These are phyloP conservation scores for Probosciger aterrimus DNA, from an alignment of 2,113 vertebrate species.

Conservation along the genomic window DNA sequence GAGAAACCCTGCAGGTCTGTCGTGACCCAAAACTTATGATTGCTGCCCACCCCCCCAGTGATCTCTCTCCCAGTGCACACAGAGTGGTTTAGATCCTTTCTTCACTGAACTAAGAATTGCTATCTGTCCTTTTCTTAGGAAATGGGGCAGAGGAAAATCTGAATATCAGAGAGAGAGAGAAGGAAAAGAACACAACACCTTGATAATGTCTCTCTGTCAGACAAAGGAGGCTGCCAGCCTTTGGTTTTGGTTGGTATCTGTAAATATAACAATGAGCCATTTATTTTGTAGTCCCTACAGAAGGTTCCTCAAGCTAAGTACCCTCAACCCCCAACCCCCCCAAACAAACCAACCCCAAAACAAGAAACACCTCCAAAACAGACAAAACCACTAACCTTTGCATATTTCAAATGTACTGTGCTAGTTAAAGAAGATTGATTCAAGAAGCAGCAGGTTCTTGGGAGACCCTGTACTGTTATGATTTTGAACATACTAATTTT, in stretches of 20 bases:
- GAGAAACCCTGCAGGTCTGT: neutral
- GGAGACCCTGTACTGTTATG: neutral
- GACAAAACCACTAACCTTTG: neutral
- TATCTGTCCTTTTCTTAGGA: neutral
- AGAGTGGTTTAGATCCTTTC: neutral
- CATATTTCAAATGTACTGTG: neutral
- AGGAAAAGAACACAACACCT: neutral
- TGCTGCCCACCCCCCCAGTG: fast-evolving
- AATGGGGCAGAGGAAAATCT: neutral
- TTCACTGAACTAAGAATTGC: neutral
- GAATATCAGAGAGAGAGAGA: neutral
- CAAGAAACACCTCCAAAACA: neutral
- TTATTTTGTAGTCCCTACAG: neutral
- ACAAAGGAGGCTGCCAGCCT: neutral
- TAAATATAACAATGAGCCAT: neutral
- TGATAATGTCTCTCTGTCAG: neutral
- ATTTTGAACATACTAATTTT: neutral
- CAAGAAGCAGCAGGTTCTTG: neutral
- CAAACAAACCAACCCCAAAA: neutral
- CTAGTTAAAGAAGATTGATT: neutral
- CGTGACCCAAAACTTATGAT: neutral
- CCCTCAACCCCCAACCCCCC: neutral
- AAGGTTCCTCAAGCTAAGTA: neutral
- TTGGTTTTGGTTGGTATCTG: neutral
- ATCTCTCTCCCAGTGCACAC: neutral